phyloP scores from a whole-genome alignment of 2,797 vertebrate genomes.

The Artibeus jamaicensis region DNA sequence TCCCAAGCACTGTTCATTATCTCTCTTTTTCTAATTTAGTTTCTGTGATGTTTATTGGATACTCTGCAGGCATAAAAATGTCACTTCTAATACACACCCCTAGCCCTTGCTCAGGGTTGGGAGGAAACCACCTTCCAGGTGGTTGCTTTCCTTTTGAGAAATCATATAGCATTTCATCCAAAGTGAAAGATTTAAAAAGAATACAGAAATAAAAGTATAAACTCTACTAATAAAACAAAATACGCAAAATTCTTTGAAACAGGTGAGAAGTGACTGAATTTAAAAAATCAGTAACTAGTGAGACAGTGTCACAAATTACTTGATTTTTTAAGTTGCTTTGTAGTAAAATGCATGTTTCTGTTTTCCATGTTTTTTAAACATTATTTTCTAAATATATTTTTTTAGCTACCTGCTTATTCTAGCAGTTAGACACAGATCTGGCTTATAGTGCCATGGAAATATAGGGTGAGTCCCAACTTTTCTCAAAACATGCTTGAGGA shows the following conservation, averaged over 20 bases:
- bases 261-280: background rate
- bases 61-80: background rate
- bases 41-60: background rate
- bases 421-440: background rate
- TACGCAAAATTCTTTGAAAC: background rate
- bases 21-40: background rate
- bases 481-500: background rate
- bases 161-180: constrained; percentile 44
- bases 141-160: background rate
- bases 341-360: background rate
- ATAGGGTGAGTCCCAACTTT: background rate
- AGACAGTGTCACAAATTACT: background rate
- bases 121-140: background rate
- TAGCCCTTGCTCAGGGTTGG: rapidly evolving
- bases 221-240: constrained; percentile 48
- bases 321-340: background rate
- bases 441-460: background rate
- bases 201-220: background rate
- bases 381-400: background rate
- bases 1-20: background rate
- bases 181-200: constrained; percentile 44
- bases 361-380: background rate
- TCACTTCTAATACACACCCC: background rate
- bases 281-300: background rate
- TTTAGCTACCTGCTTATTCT: background rate